These are phyloP conservation scores for Gymnarchus niloticus DNA, from an alignment of 2,113 vertebrate genomes.

Conservation along the genomic window DNA sequence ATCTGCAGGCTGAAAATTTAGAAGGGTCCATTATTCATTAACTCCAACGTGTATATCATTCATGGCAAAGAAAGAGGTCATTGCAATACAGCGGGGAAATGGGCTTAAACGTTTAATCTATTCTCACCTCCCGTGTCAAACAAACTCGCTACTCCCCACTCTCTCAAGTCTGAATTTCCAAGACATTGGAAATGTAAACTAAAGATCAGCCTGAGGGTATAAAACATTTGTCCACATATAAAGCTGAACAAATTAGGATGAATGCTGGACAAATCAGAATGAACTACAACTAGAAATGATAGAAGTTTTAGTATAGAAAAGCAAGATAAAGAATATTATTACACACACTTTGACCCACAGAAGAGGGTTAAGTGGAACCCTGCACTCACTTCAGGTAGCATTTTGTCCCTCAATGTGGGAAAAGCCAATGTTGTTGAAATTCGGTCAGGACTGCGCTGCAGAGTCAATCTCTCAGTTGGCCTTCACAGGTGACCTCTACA, in stretches of 20 bases:
- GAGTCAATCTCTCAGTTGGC: slow-evolving; percentile 13
- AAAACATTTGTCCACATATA: not conserved
- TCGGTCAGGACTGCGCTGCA: slow-evolving; percentile 50
- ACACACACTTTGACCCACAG: slow-evolving; percentile 14
- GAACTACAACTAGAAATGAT: not conserved
- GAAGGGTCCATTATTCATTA: not conserved
- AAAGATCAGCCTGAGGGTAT: not conserved
- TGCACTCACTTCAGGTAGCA: slow-evolving; percentile 19
- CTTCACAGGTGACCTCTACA: not conserved
- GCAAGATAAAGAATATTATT: not conserved
- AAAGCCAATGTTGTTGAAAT: slow-evolving; percentile 46
- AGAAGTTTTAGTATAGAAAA: not conserved
- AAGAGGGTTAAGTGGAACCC: not conserved
- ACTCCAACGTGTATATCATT: not conserved
- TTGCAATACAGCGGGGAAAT: not conserved
- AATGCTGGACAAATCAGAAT: not conserved
- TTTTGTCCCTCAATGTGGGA: slow-evolving; percentile 52
- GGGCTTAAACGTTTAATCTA: not conserved
- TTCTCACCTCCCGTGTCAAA: not conserved
- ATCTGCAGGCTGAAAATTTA: not conserved
- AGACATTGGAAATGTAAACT: not conserved
- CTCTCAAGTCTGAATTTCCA: slow-evolving; percentile 6
- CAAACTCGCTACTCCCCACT: not conserved
- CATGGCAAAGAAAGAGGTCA: not conserved
- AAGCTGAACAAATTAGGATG: not conserved